These are phyloP conservation scores for Chromobotia macracanthus DNA, from an alignment of 2,797 vertebrate species.

Conservation along the genomic window DNA sequence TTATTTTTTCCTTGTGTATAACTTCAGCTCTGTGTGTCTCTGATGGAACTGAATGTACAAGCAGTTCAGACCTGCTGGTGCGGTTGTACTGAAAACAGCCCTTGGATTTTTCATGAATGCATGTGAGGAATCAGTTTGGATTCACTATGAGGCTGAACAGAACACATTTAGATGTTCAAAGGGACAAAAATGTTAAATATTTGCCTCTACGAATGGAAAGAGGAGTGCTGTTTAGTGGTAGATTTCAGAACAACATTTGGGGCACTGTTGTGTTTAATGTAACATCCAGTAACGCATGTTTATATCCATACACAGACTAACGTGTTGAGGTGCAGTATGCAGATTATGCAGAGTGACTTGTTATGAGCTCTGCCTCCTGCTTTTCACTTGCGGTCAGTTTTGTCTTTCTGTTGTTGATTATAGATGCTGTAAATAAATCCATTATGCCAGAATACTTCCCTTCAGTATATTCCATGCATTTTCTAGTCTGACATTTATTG, in stretches of 20 bases:
- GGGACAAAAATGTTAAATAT: not conserved
- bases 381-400: not conserved
- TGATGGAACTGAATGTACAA: conserved; percentile 10
- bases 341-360: too few species aligned
- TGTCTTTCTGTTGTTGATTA: not conserved
- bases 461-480: not conserved
- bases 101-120: not conserved
- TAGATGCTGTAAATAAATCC: not conserved
- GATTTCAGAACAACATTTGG: not conserved
- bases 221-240: conserved; percentile 5
- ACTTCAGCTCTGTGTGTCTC: conserved; percentile 9
- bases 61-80: not conserved
- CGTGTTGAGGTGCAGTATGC: not conserved
- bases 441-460: conserved; percentile 12
- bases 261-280: not conserved
- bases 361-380: not conserved
- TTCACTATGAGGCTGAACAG: not conserved
- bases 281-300: not conserved
- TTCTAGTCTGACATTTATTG: conserved; percentile 5
- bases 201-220: not conserved
- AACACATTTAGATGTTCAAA: not conserved
- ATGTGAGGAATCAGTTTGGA: conserved; percentile 1
- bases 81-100: not conserved
- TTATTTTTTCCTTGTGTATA: conserved; percentile 21
- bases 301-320: not conserved